Evolutionary conservation across 2,888 invertebrate genomes (phyloP).

Genomic region (Merodon equestris): DNA sequence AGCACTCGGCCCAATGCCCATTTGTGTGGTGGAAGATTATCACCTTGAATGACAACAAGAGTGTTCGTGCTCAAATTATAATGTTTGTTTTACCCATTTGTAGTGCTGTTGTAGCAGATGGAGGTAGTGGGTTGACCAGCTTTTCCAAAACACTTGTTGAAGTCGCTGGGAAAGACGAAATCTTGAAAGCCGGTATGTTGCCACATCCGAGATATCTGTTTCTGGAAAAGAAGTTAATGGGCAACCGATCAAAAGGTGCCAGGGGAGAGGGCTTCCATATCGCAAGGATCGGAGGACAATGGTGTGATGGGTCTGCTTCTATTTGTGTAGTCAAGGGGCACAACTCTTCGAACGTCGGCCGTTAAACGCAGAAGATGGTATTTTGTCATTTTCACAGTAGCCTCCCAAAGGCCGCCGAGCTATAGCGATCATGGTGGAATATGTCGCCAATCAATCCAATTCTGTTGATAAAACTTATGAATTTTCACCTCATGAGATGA

Average conservation of each 20-base stretch:
- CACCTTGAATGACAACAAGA: not conserved
- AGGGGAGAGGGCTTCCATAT: not conserved
- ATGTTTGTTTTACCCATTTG: conserved; percentile 1
- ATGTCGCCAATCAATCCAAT: too few species aligned
- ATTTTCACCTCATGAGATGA: not conserved
- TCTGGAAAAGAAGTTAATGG: conserved; percentile 4
- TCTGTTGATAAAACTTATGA: not conserved
- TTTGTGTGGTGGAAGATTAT: conserved; percentile 1
- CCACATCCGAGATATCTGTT: not conserved
- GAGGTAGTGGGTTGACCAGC: conserved; percentile 5
- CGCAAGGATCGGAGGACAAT: not conserved
- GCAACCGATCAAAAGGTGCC: not conserved
- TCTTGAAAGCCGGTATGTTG: not conserved
- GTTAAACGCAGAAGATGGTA: not conserved
- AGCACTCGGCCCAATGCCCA: conserved; percentile 3
- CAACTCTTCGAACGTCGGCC: conserved; percentile 19
- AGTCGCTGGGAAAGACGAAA: conserved; percentile 1
- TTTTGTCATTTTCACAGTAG: conserved; percentile 22
- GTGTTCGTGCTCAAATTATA: not conserved
- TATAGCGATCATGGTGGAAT: too few species aligned
- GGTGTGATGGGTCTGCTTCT: conserved; percentile 1
- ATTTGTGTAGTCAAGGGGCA: conserved; percentile 11
- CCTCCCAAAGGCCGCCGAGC: conserved; percentile 12
- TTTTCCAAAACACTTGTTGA: conserved; percentile 5
- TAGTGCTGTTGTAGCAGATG: conserved; percentile 1